Evolutionary conservation across 2,113 vertebrate species (phyloP), one percentile per base, ranked within the genome.

Genomic region (Tringa solitaria): DNA sequence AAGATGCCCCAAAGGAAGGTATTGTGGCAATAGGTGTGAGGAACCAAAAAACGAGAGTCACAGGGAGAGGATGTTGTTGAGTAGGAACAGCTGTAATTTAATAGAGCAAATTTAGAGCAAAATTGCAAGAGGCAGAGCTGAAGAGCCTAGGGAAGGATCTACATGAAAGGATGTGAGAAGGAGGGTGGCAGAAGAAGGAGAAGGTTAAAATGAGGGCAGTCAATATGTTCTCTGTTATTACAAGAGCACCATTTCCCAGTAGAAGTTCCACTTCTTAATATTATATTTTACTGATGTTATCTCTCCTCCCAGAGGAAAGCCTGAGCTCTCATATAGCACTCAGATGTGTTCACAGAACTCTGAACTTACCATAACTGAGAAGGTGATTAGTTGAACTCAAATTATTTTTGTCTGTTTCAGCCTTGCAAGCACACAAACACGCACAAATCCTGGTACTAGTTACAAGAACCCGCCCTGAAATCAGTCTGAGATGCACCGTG

Each of bases 401-500:
- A 70, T 26, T 0, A 20, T 46, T 84, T 85, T 88, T 91, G 14
- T 26, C 24, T 61, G 7, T 53, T 85, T 76, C 46, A 57, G 69
- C 19, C 17, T 74, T 53, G 20, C 12, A 74, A 64, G 21, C 12
- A 33, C 41, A 67, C 12, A 61, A 35, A 46, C 0, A 0, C 28
- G 51, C 12, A 23, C 1, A 4, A 5, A 32, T 69, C 10, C 67
- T 35, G 33, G 21, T 41, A 51, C 24, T 37, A 32, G 21, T 63
- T 59, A 64, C 21, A 67, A 43, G 48, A 67, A 51, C 26, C 22
- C 19, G 8, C 7, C 17, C 12, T 63, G 41, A 91, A 72, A 65
- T 23, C 0, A 0, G 6, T 39, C 51, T 33, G 28, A 48, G 46
- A 14, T 50, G 21, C n/a, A 10, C 20, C 59, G 14, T 48, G 28